A percentile compares a stretch with the other conserved stretches of the same genome.
Conservation (phyloP, 2,113 vertebrate genomes). For the Notothenia coriiceps region DNA sequence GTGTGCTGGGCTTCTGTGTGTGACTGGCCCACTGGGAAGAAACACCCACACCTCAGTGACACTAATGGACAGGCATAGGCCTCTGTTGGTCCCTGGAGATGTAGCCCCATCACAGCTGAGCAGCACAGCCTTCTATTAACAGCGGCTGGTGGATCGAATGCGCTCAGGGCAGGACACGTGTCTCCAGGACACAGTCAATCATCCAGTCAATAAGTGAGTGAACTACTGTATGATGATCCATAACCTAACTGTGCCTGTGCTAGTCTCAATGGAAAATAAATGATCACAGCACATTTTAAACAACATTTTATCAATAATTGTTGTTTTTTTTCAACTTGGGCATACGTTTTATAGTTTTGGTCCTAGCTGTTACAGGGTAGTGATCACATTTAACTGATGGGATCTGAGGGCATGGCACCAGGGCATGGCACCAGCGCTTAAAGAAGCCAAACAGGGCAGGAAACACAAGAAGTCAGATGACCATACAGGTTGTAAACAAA, state of each 20-base stretch:
- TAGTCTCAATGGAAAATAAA: conserved; percentile 37
- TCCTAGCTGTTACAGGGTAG: background rate
- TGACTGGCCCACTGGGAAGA: conserved; percentile 51
- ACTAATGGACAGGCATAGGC: conserved; percentile 74
- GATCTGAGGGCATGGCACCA: background rate
- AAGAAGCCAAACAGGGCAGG: background rate
- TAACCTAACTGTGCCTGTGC: conserved; percentile 24
- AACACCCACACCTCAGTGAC: conserved; percentile 64
- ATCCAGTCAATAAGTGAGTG: conserved; percentile 55
- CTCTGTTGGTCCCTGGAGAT: conserved; percentile 56
- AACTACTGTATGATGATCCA: conserved; percentile 27
- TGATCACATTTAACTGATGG: background rate
- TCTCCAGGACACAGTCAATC: conserved; percentile 48
- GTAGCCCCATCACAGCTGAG: conserved; percentile 64
- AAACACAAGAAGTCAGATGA: background rate
- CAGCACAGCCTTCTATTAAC: conserved; percentile 49
- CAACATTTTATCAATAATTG: background rate
- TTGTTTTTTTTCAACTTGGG: background rate
- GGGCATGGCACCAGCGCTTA: background rate
- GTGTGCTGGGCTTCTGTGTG: conserved; percentile 46
- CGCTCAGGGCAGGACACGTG: conserved; percentile 32
- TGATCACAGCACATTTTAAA: background rate
- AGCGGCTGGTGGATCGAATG: conserved; percentile 41
- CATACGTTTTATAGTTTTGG: background rate
- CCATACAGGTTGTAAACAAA: background rate